Evolutionary conservation across 2,797 vertebrate species (phyloP).

Genomic region (Momotus momota): DNA sequence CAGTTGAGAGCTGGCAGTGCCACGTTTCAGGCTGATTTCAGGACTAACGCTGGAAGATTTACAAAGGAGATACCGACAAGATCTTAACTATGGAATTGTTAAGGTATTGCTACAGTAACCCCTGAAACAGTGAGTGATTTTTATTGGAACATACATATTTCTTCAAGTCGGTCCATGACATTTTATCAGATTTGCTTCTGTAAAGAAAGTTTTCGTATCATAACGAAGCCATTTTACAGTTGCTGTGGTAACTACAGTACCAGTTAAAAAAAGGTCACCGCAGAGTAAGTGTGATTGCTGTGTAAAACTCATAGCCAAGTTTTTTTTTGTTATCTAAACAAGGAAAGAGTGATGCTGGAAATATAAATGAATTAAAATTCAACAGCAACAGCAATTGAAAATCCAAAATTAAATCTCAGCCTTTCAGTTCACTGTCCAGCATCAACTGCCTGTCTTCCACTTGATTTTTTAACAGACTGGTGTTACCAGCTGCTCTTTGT

Average conservation of each 20-base stretch:
- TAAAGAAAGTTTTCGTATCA: not conserved
- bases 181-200: constrained; percentile 17
- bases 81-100: not conserved
- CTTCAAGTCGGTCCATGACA: not conserved
- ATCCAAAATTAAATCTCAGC: not conserved
- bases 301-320: not conserved
- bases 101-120: not conserved
- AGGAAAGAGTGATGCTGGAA: not conserved
- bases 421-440: not conserved
- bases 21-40: not conserved
- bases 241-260: constrained; percentile 31
- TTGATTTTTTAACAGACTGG: not conserved
- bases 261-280: not conserved
- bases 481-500: not conserved
- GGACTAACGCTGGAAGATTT: not conserved
- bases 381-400: not conserved
- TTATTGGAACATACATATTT: not conserved
- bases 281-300: not conserved
- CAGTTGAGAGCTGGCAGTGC: not conserved
- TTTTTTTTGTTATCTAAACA: not conserved
- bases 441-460: not conserved
- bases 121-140: not conserved
- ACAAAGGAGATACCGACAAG: not conserved
- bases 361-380: not conserved
- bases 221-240: not conserved